Evolutionary conservation across 2,888 invertebrate genomes (phyloP), one percentile per base, ranked within the genome.

Genomic region (Metellina segmentata): DNA sequence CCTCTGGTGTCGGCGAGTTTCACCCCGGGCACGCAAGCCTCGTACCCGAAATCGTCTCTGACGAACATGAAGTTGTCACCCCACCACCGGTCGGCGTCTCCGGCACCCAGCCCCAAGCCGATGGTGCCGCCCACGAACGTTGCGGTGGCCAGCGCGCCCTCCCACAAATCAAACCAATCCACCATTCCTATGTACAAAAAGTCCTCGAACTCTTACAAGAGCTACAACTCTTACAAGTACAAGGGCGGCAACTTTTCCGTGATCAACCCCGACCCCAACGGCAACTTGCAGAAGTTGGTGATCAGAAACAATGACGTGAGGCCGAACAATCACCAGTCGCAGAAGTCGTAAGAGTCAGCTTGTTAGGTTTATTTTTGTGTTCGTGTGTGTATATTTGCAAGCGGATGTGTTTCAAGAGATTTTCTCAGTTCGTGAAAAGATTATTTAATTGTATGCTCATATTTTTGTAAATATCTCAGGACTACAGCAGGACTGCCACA

Each of bases 221-320:
- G 61, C 34, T 91, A 71, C 52, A 78, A 78, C 52, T 34, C 78
- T 70, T 81, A 87, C 11, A 87, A 77, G 34, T 83, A 85, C 52
- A 52, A 53, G n/a, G 81, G 79, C 19, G 78, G 75, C 82, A 91
- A 91, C 69, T 49, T 90, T 61, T 69, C 93, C 61, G 93, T 93
- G 49, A 90, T 93, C 19, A 93, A 90, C 52, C 92, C 93, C 0
- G 93, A 93, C 48, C 93, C 93, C 1, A 91, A 93, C 69, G 90
- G 93, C 7, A 93, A 82, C 52, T 69, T 85, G 6, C 90, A 87
- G 20, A 93, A 92, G 81, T 69, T 93, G 19, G 93, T 93, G 34
- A 93, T 93, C 8, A 93, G 90, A 70, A 93, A 93, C 61, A 81
- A 93, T 8, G 86, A 92, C 72, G 78, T 86, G n/a, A 85, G 85